Percentiles rank a stretch among this genome's conserved stretches.
Conservation (phyloP, 2,888 invertebrate genomes). For the Carcina quercana region DNA sequence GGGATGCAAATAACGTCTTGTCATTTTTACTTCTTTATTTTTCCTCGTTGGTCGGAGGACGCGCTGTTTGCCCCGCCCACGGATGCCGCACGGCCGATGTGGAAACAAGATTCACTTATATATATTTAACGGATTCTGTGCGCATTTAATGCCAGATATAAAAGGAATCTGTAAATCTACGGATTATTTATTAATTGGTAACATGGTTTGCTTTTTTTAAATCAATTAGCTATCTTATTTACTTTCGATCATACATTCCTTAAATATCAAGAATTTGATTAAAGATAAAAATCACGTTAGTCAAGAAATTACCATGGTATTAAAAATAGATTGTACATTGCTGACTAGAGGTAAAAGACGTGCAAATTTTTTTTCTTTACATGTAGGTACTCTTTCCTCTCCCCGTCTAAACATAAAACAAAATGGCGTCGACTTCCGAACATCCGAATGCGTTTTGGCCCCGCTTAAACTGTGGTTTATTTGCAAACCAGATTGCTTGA, state of each 20-base stretch:
- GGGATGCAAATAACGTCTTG: slow-evolving; percentile 74
- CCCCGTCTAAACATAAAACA: slow-evolving; percentile 26
- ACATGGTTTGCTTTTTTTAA: too few species aligned
- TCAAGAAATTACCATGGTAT: too few species aligned
- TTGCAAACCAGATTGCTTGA: slow-evolving; percentile 43
- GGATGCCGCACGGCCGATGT: slow-evolving; percentile 31
- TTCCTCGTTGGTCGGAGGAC: slow-evolving; percentile 45
- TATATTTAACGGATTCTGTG: too few species aligned
- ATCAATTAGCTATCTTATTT: too few species aligned
- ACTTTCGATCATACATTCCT: too few species aligned
- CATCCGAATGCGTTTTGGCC: slow-evolving; percentile 45
- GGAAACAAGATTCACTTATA: slow-evolving; percentile 32
- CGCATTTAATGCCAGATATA: too few species aligned
- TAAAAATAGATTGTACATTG: too few species aligned
- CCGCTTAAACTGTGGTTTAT: slow-evolving; percentile 46
- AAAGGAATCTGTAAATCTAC: too few species aligned
- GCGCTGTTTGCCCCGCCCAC: slow-evolving; percentile 41
- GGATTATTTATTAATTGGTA: too few species aligned
- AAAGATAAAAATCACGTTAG: too few species aligned
- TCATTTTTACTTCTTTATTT: slow-evolving; percentile 73
- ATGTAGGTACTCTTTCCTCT: background rate
- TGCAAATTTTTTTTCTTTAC: background rate
- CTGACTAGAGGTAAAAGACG: slow-evolving; percentile 1
- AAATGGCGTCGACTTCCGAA: slow-evolving; percentile 37
- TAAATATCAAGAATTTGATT: too few species aligned